A percentile compares a stretch with the other conserved stretches of the same genome.
phyloP scores from a whole-genome alignment of 1,140 invertebrate genomes.

The Hirudo medicinalis region DNA sequence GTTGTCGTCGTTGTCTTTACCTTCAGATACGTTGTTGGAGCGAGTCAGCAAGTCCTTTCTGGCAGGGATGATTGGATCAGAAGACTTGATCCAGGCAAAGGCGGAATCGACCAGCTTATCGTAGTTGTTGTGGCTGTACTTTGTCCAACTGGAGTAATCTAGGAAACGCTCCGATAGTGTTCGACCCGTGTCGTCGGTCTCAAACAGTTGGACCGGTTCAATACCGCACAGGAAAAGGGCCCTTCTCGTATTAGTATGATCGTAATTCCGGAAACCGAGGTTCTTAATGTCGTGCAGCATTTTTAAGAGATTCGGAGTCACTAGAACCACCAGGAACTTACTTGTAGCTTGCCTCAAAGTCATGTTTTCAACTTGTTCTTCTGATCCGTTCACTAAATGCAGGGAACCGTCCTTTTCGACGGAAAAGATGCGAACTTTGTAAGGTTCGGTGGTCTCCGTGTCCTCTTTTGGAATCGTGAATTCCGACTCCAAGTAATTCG shows the following conservation, averaged over 20 bases:
- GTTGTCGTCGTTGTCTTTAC: not conserved
- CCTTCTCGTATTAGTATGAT: not conserved
- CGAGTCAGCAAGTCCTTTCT: not conserved
- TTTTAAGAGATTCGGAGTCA: too few species aligned
- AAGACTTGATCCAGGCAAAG: not conserved
- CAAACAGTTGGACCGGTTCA: not conserved
- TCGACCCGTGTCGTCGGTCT: not conserved
- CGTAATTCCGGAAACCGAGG: too few species aligned
- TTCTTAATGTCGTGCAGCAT: too few species aligned
- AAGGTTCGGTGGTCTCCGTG: too few species aligned
- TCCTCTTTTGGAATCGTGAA: too few species aligned
- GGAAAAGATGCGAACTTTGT: too few species aligned
- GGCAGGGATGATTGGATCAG: not conserved
- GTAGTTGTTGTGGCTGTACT: slow-evolving; percentile 4
- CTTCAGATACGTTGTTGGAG: not conserved
- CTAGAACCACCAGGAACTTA: too few species aligned
- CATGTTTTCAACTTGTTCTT: too few species aligned
- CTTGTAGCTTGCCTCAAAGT: too few species aligned
- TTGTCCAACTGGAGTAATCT: not conserved
- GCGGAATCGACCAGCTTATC: not conserved
- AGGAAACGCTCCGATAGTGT: slow-evolving; percentile 5
- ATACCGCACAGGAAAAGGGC: not conserved
- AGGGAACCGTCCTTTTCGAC: too few species aligned
- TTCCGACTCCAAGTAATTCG: too few species aligned
- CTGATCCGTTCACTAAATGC: too few species aligned